A percentile compares a stretch with the other conserved stretches of the same genome.
phyloP scores from a whole-genome alignment of 2,113 vertebrate species.

The Accipiter cooperii region DNA sequence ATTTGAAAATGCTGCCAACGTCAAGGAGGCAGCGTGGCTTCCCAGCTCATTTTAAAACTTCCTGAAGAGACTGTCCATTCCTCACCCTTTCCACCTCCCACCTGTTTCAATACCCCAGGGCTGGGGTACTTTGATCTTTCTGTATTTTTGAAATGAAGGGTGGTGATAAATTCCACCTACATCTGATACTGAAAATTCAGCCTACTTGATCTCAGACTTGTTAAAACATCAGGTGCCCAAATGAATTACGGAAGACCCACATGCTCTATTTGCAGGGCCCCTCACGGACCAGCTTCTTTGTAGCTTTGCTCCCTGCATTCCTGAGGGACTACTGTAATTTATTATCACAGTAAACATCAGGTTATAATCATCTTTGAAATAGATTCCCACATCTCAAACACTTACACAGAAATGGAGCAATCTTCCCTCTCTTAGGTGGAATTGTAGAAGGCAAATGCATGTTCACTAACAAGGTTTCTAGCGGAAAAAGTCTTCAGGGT shows the following conservation, averaged over 20 bases:
- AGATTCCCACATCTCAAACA: neutral
- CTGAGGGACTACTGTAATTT: neutral
- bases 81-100: neutral
- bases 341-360: conserved; percentile 2
- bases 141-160: neutral
- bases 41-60: neutral
- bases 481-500: neutral
- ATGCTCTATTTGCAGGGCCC: neutral
- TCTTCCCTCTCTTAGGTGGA: neutral
- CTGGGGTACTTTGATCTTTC: conserved; percentile 11
- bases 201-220: neutral
- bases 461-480: neutral
- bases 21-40: neutral
- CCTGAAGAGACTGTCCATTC: neutral
- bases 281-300: neutral
- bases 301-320: neutral
- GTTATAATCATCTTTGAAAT: neutral
- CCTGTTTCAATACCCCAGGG: neutral
- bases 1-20: neutral
- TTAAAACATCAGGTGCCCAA: neutral
- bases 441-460: neutral
- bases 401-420: neutral
- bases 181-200: conserved; percentile 11
- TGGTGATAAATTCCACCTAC: conserved; percentile 10
- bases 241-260: neutral